A percentile compares a stretch with the other conserved stretches of the same genome.
Conservation (phyloP, 2,888 invertebrate genomes). For the Caenorhabditis uteleia region DNA sequence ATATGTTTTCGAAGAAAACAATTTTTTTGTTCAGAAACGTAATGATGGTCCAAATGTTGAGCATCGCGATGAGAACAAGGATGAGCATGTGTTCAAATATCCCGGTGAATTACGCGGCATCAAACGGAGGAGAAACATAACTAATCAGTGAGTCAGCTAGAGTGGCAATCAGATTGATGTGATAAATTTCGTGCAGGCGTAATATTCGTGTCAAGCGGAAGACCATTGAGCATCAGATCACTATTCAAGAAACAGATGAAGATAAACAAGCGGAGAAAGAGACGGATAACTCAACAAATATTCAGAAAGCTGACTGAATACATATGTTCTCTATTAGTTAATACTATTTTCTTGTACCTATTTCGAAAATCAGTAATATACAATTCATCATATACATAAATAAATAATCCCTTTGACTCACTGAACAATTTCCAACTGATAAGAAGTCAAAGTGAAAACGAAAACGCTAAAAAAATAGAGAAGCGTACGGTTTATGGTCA, state of each 20-base stretch:
- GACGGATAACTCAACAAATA: neutral
- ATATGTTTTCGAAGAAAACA: neutral
- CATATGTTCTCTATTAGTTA: no score
- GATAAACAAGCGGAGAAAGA: slow-evolving; percentile 3
- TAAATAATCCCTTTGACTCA: no score
- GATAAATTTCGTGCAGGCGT: no score
- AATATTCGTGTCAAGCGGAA: slow-evolving; percentile 7
- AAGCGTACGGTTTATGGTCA: no score
- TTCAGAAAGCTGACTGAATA: neutral
- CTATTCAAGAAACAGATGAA: slow-evolving; percentile 19
- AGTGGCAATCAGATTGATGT: no score
- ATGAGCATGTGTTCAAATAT: slow-evolving; percentile 30
- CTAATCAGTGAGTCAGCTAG: slow-evolving; percentile 17
- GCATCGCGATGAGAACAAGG: slow-evolving; percentile 20
- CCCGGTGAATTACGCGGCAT: slow-evolving; percentile 28
- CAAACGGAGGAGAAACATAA: slow-evolving; percentile 20
- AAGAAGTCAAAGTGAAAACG: no score
- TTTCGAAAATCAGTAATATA: no score
- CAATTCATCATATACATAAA: no score
- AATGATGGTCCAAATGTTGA: neutral
- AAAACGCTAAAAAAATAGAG: no score
- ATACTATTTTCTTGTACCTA: no score
- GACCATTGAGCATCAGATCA: slow-evolving; percentile 32
- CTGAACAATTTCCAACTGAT: no score
- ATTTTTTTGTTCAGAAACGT: neutral